phyloP scores from a whole-genome alignment of 2,113 vertebrate species.

The Columba livia region DNA sequence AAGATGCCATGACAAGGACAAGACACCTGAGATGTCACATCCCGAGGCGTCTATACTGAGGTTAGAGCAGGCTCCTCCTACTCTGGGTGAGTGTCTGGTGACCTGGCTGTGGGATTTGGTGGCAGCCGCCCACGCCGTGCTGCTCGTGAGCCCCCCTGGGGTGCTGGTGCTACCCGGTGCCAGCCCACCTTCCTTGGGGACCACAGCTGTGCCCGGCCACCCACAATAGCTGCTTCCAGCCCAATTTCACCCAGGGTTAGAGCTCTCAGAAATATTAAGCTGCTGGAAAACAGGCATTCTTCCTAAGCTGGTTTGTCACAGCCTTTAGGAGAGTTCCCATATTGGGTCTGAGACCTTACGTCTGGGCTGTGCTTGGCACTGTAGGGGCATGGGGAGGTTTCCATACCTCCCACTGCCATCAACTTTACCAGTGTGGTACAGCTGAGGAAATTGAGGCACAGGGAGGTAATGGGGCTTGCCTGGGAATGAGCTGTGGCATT shows the following conservation, averaged over 20 bases:
- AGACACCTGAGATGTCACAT: background rate
- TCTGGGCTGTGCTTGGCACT: background rate
- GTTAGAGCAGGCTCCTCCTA: background rate
- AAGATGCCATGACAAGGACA: background rate
- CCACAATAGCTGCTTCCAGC: background rate
- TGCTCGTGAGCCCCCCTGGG: background rate
- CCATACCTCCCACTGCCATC: background rate
- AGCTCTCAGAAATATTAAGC: background rate
- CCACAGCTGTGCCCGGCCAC: fast-evolving
- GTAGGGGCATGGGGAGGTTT: fast-evolving
- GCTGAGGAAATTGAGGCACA: background rate
- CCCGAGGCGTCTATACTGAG: background rate
- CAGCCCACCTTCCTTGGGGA: background rate
- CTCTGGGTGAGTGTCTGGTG: background rate
- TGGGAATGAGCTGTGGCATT: background rate
- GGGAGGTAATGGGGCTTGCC: background rate
- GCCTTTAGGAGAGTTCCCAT: background rate
- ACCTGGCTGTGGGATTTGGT: background rate
- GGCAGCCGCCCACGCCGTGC: fast-evolving
- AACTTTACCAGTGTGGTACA: background rate
- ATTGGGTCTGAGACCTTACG: background rate
- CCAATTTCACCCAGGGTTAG: background rate
- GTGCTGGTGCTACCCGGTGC: background rate
- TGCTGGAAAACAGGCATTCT: background rate
- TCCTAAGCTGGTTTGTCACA: background rate